phyloP scores from a whole-genome alignment of 2,888 invertebrate genomes.

The Hanleya hanleyi region DNA sequence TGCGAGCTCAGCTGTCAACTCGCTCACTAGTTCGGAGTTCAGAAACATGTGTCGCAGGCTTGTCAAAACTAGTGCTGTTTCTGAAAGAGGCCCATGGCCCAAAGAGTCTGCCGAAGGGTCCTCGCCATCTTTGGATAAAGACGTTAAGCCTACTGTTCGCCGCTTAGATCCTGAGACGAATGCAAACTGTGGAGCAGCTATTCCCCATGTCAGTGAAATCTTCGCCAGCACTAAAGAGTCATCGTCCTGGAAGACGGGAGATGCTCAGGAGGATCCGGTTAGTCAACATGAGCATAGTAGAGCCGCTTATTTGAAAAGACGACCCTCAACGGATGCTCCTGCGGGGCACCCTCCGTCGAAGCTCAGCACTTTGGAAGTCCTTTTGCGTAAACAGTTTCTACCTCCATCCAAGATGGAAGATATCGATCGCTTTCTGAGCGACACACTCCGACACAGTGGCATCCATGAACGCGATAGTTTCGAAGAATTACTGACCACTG shows the following conservation, averaged over 20 bases:
- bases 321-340: not conserved
- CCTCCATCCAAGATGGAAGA: constrained; percentile 1
- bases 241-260: too few relatives aligned
- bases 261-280: not conserved
- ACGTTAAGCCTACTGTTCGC: not conserved
- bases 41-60: not conserved
- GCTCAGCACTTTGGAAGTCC: not conserved
- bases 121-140: not conserved
- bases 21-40: not conserved
- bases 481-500: not conserved
- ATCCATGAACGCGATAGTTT: not conserved
- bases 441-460: not conserved
- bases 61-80: too few relatives aligned
- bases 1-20: not conserved
- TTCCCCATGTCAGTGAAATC: not conserved
- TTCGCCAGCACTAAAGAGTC: not conserved
- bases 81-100: too few relatives aligned
- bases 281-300: not conserved
- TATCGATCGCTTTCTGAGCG: not conserved
- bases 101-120: too few relatives aligned
- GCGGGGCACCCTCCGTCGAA: not conserved
- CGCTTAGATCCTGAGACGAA: too few relatives aligned
- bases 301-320: not conserved
- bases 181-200: too few relatives aligned
- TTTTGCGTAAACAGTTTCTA: constrained; percentile 1